Base-by-base conservation (phyloP, 1,140 invertebrate genomes). In the Drosophila ficusphila region DNA sequence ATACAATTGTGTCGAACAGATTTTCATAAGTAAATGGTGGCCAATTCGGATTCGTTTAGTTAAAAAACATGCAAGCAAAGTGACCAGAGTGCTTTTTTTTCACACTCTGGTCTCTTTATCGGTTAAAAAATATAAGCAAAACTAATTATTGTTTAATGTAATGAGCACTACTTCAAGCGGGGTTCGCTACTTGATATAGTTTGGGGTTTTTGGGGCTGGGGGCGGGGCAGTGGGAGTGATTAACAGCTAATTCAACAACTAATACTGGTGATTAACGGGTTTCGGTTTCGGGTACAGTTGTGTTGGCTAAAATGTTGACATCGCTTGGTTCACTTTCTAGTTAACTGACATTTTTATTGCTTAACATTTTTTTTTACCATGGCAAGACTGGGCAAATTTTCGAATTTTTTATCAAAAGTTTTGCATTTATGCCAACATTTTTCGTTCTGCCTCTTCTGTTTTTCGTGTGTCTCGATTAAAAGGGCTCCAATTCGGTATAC, bases 281-380 rank as follows among this genome's bases (percentile, higher is more conserved):
- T 25, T 38, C 23, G 41, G 51, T 58, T 25, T 38, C 23, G 47
- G 54, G 31, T 78, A 52, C 56, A 65, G 75, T 79, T 52, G 58
- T 79, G 77, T 86, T 79, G 81, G 70, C 60, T 83, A 91, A 91
- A 91, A 91, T 91, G 90, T 91, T 91, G 90, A 91, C 90, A 91
- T 91, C 90, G 90, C 90, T 91, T 91, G 85, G 54, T 76, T 65
- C 57, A 41, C 21, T 60, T 58, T 41, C 53, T 52, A 29, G 31
- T 42, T 52, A 42, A 39, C 29, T 46, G 27, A 36, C 31, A 44
- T 60, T 27, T 27, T 38, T 31, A 51, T 54, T 36, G 25, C 56
- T 27, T 23, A 39, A 18, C n/a, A n/a, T 34, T 38, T 54, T 39
- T 16, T 16, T 53, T 36, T 21, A n/a, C 23, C 72, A 56, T 54